Evolutionary conservation across 2,113 vertebrate genomes (phyloP), one percentile per base, ranked within the genome.

Genomic region (Tautogolabrus adspersus): DNA sequence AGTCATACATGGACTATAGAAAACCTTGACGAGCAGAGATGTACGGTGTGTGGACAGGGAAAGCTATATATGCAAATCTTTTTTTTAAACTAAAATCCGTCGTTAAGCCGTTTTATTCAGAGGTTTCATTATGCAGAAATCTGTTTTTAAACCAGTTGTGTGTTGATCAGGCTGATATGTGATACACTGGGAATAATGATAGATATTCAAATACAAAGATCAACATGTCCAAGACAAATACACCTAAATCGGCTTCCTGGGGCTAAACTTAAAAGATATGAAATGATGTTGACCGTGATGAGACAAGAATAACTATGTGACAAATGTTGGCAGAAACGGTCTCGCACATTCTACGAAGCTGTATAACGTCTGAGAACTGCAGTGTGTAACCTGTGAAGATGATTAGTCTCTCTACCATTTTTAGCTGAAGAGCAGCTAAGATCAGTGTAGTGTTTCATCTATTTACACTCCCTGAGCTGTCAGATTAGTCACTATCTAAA

Each of bases 381-480:
- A 60, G 15, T 26, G 26, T 40, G 19, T 44, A 23, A 69, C 6
- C 21, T 42, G 4, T 30, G 15, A 55, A 23, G 23, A 23, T 49
- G 49, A 49, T 68, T 10, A 6, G 57, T 58, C 42, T 19, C 44
- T 22, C 10, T 12, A 1, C 9, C 1, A 7, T 8, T 49, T 42
- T 59, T 21, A 59, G 51, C 19, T 22, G 6, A 44, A 72, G 59
- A 64, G 40, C 42, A 57, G 42, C 12, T 11, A 15, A 18, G 22
- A 60, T 19, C 46, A 21, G 2, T 30, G 34, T 15, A 11, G 10
- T 19, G 16, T 34, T 63, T 42, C 59, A 69, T 75, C 55, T 3
- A n/a, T 61, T 44, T 75, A 61, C 6, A 44, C 22, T 59, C 37
- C 46, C 22, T 51, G 8, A 59, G 23, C 19, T 40, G 38, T 68